Conservation (phyloP, 2,888 invertebrate genomes). For the Epinotia brunnichana region DNA sequence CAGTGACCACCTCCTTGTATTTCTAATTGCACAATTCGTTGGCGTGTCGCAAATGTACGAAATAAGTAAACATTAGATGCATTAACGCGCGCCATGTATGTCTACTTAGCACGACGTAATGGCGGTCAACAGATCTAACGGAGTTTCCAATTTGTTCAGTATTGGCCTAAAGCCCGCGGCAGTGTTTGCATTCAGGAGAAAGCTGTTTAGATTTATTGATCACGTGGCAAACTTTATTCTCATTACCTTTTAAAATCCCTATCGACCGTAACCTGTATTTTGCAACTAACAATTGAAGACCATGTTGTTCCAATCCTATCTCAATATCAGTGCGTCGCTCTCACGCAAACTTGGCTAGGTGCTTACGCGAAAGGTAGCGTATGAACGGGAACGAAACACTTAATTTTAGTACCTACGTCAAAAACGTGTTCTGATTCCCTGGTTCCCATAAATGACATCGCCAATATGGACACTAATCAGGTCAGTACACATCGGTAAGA, state of each 20-base stretch:
- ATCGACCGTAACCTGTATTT: not conserved
- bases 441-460: not conserved
- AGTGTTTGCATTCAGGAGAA: conserved; percentile 42
- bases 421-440: not conserved
- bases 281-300: no score
- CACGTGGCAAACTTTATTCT: not conserved
- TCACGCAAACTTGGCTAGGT: not conserved
- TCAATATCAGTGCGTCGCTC: not conserved
- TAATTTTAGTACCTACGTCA: not conserved
- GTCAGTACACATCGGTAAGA: not conserved
- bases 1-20: conserved; percentile 71
- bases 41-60: conserved; percentile 79
- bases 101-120: conserved; percentile 74
- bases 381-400: not conserved
- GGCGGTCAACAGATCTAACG: conserved; percentile 74
- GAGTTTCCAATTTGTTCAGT: conserved; percentile 69
- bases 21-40: conserved; percentile 74
- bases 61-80: conserved; percentile 80
- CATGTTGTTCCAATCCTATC: no score
- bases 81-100: conserved; percentile 77
- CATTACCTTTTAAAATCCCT: not conserved
- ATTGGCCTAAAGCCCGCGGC: conserved; percentile 60
- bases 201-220: conserved; percentile 3
- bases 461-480: not conserved
- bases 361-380: not conserved